Percentiles rank a stretch among this genome's conserved stretches.
Evolutionary conservation across 2,113 vertebrate species (phyloP).

Genomic region (Rana temporaria): DNA sequence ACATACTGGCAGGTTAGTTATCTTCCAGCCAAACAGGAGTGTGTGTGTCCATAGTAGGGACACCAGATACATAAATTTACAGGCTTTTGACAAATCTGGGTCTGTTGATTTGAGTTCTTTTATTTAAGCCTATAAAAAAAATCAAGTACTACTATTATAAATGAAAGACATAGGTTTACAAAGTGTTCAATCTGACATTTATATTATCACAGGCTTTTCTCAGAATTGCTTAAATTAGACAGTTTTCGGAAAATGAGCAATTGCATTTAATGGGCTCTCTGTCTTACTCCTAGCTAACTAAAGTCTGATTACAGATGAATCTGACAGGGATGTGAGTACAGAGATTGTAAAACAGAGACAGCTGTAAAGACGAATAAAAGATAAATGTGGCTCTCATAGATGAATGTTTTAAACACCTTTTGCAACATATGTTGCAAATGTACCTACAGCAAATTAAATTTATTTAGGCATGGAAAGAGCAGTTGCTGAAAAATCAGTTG

Average conservation of each 20-base stretch:
- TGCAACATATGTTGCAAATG: constrained; percentile 2
- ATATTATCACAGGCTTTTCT: neutral
- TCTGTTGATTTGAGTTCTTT: too few species aligned
- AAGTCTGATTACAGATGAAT: constrained; percentile 11
- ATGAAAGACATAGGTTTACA: neutral
- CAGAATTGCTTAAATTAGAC: neutral
- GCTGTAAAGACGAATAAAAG: neutral
- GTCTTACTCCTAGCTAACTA: neutral
- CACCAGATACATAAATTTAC: too few species aligned
- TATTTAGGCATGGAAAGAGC: neutral
- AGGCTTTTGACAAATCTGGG: too few species aligned
- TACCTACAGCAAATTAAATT: constrained; percentile 14
- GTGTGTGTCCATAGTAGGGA: too few species aligned
- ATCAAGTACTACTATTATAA: too few species aligned
- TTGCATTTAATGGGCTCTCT: neutral
- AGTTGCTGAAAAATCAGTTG: constrained; percentile 11
- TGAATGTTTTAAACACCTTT: constrained; percentile 12
- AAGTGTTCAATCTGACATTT: neutral
- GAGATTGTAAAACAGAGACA: neutral
- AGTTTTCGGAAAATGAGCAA: neutral
- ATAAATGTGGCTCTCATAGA: neutral
- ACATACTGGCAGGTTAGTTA: too few species aligned
- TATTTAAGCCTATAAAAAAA: too few species aligned
- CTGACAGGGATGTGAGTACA: neutral
- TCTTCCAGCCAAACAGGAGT: too few species aligned